A percentile compares a stretch with the other conserved stretches of the same genome.
Conservation (phyloP, 2,888 invertebrate species). For the Tanypteryx hageni region DNA sequence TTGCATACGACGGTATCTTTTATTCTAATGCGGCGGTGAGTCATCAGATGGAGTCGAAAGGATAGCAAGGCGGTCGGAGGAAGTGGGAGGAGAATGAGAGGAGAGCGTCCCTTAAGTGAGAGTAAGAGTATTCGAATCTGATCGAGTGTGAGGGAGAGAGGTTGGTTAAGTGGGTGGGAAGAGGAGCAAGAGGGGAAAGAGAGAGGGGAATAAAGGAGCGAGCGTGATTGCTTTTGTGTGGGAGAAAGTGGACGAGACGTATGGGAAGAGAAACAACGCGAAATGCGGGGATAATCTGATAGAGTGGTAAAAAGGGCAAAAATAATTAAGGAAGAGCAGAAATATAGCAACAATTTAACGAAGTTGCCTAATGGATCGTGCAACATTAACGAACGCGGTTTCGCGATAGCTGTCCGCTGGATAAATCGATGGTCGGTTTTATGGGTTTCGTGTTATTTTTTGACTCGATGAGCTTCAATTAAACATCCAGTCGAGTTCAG, state of each 20-base stretch:
- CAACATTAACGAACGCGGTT: neutral
- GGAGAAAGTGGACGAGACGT: neutral
- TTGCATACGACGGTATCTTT: conserved; percentile 41
- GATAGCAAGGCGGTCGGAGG: neutral
- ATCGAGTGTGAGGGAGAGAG: neutral
- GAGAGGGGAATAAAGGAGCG: neutral
- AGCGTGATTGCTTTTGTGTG: neutral
- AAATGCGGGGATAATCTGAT: neutral
- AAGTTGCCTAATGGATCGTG: conserved; percentile 15
- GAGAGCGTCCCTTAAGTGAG: conserved; percentile 20
- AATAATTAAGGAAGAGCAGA: neutral
- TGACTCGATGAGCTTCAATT: neutral
- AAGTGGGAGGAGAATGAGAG: neutral
- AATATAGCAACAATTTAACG: conserved; percentile 24
- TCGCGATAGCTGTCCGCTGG: neutral
- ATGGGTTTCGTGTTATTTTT: neutral
- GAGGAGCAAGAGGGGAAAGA: neutral
- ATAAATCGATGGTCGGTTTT: neutral
- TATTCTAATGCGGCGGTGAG: conserved; percentile 23
- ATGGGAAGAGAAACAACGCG: too few species aligned
- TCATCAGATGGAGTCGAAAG: neutral
- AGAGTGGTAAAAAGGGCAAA: neutral
- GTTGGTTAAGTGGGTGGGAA: neutral
- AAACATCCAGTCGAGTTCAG: neutral
- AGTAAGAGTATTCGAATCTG: conserved; percentile 21